Evolutionary conservation across 1,140 invertebrate species (phyloP), one percentile per base, ranked within the genome.

Genomic region (Littorina saxatilis): DNA sequence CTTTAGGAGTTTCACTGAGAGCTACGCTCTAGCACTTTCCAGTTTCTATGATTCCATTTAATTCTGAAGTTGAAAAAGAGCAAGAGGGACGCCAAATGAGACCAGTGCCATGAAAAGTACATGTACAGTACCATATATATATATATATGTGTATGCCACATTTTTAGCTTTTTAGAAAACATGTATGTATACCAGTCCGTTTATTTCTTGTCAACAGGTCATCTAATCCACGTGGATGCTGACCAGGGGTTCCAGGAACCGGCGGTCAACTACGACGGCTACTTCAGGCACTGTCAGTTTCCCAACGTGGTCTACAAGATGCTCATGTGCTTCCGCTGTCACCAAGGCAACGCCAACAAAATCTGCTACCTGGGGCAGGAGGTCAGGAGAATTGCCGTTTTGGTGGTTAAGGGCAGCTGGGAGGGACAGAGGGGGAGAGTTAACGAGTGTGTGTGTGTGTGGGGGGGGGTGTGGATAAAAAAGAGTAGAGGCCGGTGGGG

Each of bases 281-380:
- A 87, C 79, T 80, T 90, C 50, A 81, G 85, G 68, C 84, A 88
- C 79, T 90, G 88, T 61, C 88, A 88, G 70, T 90, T 90, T 73
- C 88, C 88, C 37, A 86, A 86, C 47, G 83, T 88, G 37, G 86
- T 85, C 61, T 88, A 85, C 82, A 87, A 88, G 78, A 72, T 81
- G 20, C 63, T 90, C 23, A 40, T 50, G 23, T 90, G 88, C 66
- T 88, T 87, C 76, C 84, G 86, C 15, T 90, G 88, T 77, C 72
- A 75, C 29, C 27, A 61, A 20, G 75, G 27, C 11, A 58, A 35
- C 13, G 27, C 35, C 47, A 76, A 66, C 13, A 80, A 79, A 2
- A 75, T 89, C 43, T 89, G 88, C 74, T 81, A 75, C 47, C 76
- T 89, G 29, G 88, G 87, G 58, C 80, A 87, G 52, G 85, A 88